phyloP scores from a whole-genome alignment of 2,113 vertebrate species.

The Rhinoptilus africanus region DNA sequence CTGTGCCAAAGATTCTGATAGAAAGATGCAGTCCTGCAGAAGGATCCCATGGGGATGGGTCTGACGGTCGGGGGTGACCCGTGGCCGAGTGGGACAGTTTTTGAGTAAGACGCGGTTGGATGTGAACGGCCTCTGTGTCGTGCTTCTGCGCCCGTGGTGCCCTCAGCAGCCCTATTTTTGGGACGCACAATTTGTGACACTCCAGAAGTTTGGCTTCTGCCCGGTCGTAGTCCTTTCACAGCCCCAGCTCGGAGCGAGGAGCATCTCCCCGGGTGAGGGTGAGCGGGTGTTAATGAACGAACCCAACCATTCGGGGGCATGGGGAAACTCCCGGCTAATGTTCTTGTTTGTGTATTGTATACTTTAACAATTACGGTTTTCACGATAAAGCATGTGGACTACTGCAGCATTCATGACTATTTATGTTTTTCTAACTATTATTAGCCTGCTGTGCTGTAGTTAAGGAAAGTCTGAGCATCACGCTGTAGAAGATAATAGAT shows the following conservation, averaged over 20 bases:
- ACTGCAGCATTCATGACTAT: not conserved
- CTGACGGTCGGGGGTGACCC: rapidly evolving
- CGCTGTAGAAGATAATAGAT: not conserved
- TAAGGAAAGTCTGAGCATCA: not conserved
- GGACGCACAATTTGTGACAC: not conserved
- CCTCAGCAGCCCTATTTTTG: rapidly evolving
- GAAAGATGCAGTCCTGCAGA: not conserved
- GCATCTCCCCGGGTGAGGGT: not conserved
- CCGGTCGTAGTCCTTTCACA: no score
- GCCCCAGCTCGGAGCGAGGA: not conserved
- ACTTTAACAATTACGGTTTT: not conserved
- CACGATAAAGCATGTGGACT: not conserved
- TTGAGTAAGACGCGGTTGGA: rapidly evolving
- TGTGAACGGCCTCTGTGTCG: rapidly evolving
- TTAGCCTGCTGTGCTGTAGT: not conserved
- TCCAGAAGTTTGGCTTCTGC: not conserved
- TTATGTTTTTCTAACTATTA: not conserved
- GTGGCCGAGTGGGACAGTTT: rapidly evolving
- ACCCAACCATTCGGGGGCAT: rapidly evolving
- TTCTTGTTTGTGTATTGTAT: not conserved
- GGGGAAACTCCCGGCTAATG: rapidly evolving
- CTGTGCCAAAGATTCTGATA: slow-evolving; percentile 53
- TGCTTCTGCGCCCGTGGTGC: not conserved
- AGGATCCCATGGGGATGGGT: not conserved
- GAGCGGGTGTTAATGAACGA: not conserved